These are phyloP conservation scores for Hydractinia symbiolongicarpus DNA, from an alignment of 30 jellyfish, hydroid and myxozoan species.

Conservation along the genomic window DNA sequence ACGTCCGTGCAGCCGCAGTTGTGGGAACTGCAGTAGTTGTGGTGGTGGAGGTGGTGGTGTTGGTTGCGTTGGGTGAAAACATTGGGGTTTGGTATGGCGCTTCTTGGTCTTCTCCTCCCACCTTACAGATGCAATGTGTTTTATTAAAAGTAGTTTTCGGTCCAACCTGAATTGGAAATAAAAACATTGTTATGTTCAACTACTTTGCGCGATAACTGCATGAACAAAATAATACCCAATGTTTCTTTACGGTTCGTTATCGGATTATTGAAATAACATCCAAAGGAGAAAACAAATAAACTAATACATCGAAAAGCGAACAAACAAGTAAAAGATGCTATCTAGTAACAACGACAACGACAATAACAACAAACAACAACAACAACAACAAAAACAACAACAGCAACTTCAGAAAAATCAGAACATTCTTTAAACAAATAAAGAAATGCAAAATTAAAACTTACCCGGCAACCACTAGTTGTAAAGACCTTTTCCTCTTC, in stretches of 20 bases:
- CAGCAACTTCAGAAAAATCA: no score
- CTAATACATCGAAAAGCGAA: no score
- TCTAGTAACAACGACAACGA: no score
- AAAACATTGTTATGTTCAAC: not conserved
- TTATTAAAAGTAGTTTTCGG: slow-evolving; percentile 78
- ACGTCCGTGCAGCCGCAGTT: not conserved
- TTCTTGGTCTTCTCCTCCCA: slow-evolving; percentile 51
- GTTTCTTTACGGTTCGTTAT: no score
- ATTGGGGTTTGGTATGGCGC: not conserved
- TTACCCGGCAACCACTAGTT: slow-evolving; percentile 72
- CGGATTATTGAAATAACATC: no score
- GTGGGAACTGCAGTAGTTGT: not conserved
- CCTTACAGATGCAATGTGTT: slow-evolving; percentile 78
- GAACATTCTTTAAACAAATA: no score
- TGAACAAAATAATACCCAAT: not conserved
- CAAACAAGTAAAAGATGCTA: no score
- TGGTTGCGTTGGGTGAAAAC: not conserved
- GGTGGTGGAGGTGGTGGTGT: not conserved
- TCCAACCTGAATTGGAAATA: slow-evolving; percentile 58
- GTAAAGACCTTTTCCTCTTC: slow-evolving; percentile 63
- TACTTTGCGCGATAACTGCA: not conserved
- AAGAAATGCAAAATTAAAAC: not conserved
- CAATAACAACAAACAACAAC: no score
- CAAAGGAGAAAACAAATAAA: no score
- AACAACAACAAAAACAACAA: no score